Evolutionary conservation across 64 coral and sea anemone species (phyloP), one percentile per base, ranked within the genome.

Genomic region (Dendronephthya gigantea): DNA sequence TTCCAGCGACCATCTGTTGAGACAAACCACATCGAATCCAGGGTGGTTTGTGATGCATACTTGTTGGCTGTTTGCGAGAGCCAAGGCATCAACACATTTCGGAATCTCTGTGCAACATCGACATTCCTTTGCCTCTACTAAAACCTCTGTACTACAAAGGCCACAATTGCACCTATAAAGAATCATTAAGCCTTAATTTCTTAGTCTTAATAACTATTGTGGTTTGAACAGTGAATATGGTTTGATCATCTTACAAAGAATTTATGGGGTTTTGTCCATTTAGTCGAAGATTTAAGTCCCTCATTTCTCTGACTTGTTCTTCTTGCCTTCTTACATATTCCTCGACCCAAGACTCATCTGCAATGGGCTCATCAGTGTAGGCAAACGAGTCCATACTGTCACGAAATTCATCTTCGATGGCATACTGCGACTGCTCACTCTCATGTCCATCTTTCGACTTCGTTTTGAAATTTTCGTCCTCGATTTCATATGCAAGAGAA

Each of bases 81-180:
- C 28, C 72, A 79, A 36, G 29, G 37, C 31, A 9, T 31, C 36
- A 12, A 13, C 72, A 17, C 72, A 79, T 0, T 79, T 79, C 1
- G 31, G 2, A 13, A 79, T 31, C 36, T 79, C 72, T 0, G 31
- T 33, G 29, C 72, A 79, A 79, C 72, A 79, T 0, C 72, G 37
- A 39, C 12, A 35, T 79, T 79, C 72, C 16, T 79, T 79, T 39
- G 29, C 72, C 7, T 79, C 36, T 35, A 36, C 32, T 79, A 79
- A 36, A 14, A 1, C 2, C 17, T 79, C 72, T 12, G 37, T 39
- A 17, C 28, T 79, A 35, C 72, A 39, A 19, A 0, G 0, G 12
- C 72, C 72, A 79, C 72, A 79, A 79, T 9, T 33, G 37, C 72
- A 79, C 72, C 72, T 79, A 35, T 2, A 79, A 79, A 79, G 13